Percentiles rank a stretch among this genome's conserved stretches.
These are phyloP conservation scores for Lateolabrax maculatus DNA, from an alignment of 2,797 vertebrate species.

Conservation along the genomic window DNA sequence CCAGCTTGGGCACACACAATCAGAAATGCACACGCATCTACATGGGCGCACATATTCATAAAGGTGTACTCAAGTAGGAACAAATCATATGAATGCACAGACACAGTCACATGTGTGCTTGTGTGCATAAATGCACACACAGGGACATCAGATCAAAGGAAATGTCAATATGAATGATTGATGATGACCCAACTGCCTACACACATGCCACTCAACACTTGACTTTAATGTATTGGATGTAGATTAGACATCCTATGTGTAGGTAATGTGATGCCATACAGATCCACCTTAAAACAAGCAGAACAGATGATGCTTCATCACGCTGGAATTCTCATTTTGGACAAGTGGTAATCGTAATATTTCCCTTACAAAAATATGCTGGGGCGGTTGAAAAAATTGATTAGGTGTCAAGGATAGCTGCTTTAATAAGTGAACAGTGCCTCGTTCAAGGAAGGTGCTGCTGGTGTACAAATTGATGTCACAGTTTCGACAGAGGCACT, in stretches of 20 bases:
- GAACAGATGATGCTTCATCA: constrained; percentile 9
- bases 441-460: constrained; percentile 23
- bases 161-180: constrained; percentile 81
- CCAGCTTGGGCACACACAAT: constrained; percentile 1
- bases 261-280: not conserved
- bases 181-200: constrained; percentile 62
- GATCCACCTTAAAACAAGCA: constrained; percentile 8
- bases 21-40: not conserved
- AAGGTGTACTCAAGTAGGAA: not conserved
- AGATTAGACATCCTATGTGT: not conserved
- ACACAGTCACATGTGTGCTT: not conserved
- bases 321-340: not conserved
- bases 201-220: constrained; percentile 33
- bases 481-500: not conserved
- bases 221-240: constrained; percentile 26
- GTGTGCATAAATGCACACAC: constrained; percentile 25
- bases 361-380: not conserved
- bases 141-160: constrained; percentile 67
- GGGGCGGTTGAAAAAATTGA: constrained; percentile 32
- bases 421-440: constrained; percentile 43
- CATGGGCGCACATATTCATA: not conserved
- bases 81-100: constrained; percentile 18
- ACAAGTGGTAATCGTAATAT: not conserved
- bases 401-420: constrained; percentile 12
- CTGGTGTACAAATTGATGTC: constrained; percentile 37